Evolutionary conservation across 1,140 invertebrate genomes (phyloP), one percentile per base, ranked within the genome.

Genomic region (Dinothrombium tinctorium): DNA sequence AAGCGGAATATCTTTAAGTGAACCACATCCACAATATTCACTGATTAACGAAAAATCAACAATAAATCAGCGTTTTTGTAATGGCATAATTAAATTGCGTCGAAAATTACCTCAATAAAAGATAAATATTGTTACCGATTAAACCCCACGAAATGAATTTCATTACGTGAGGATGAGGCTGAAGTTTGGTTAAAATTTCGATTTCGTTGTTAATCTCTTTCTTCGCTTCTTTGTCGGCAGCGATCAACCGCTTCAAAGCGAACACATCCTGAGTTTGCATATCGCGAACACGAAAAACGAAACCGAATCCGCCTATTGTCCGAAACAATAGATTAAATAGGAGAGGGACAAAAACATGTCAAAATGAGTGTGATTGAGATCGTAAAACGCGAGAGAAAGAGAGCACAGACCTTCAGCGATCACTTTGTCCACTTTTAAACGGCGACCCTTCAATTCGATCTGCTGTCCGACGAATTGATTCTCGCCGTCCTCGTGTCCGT

Each of bases 381-480:
- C 31, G 7, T n/a, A 20, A 19, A 28, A 29, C 21, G n/a, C 20
- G 7, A 14, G 21, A 7, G n/a, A 19, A 20, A 41, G 20, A 11
- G 12, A 22, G 12, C 33, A 38, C 62, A 60, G 63, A 89, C 86
- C 84, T 77, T 90, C 84, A 37, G 83, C 84, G 49, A 90, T 80
- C 50, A 89, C 73, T 63, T 72, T 73, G 59, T 76, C 83, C 35
- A 89, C 76, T 57, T 76, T 67, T 42, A 90, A 62, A 65, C 81
- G 86, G 54, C 82, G 74, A 56, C 74, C 76, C 48, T 73, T 79
- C 49, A 92, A 71, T 63, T 90, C 82, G 35, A 92, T 68, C 49
- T 69, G 65, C 63, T 87, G 79, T 24, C 84, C 84, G 44, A 90
- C 75, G 60, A 84, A 86, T 33, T 11, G 41, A 43, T 46, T 46